These are phyloP conservation scores for Elegia similella DNA, from an alignment of 2,888 invertebrate genomes.

Conservation along the genomic window DNA sequence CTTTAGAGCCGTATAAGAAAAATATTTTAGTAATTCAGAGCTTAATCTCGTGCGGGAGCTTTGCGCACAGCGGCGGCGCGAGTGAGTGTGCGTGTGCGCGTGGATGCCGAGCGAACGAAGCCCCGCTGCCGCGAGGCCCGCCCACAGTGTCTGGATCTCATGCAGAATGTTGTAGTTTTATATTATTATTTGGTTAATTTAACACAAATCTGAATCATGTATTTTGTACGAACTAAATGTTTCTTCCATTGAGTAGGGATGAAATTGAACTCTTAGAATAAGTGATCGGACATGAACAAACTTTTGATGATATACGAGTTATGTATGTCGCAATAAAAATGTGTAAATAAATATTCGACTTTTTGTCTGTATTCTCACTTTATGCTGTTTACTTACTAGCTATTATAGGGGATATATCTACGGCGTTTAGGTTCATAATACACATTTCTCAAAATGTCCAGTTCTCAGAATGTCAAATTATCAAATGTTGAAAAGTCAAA, in stretches of 20 bases:
- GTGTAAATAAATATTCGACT: constrained; percentile 78
- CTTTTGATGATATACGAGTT: constrained; percentile 68
- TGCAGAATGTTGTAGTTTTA: constrained; percentile 73
- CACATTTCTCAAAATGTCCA: no score
- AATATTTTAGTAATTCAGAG: constrained; percentile 60
- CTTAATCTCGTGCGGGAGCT: constrained; percentile 34
- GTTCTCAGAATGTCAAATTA: no score
- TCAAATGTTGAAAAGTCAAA: no score
- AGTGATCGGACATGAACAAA: constrained; percentile 79
- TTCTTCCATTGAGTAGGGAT: constrained; percentile 74
- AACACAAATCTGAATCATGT: constrained; percentile 74
- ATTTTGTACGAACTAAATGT: constrained; percentile 74
- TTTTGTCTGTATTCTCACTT: constrained; percentile 56
- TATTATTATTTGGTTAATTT: constrained; percentile 65
- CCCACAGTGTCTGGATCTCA: constrained; percentile 63
- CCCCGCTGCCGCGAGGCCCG: constrained; percentile 14
- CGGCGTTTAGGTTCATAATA: no score
- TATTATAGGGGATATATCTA: no score
- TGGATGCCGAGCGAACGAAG: constrained; percentile 21
- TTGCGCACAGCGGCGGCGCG: constrained; percentile 18
- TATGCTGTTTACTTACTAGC: no score
- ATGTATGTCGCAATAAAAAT: constrained; percentile 77
- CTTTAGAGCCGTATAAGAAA: constrained; percentile 61
- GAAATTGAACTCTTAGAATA: constrained; percentile 67
- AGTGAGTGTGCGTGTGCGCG: constrained; percentile 34